Percentiles rank a stretch among this genome's conserved stretches.
These are phyloP conservation scores for Steinernema feltiae DNA, from an alignment of 1,140 invertebrate species.

Conservation along the genomic window DNA sequence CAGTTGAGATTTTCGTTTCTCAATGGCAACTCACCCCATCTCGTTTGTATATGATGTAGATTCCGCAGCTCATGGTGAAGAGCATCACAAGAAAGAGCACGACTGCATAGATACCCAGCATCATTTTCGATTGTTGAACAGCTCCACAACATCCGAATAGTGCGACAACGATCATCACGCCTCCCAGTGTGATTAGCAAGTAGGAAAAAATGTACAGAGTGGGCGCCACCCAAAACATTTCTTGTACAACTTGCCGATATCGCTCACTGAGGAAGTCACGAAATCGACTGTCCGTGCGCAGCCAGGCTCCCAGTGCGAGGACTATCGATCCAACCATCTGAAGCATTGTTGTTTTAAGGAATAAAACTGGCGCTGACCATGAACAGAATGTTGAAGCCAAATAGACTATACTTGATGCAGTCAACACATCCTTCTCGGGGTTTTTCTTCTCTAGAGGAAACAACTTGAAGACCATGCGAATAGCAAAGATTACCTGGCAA, in stretches of 20 bases:
- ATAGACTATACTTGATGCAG: background rate
- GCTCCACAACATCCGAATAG: conserved; percentile 56
- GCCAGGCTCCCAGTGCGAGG: conserved; percentile 50
- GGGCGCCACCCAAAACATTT: conserved; percentile 57
- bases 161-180: conserved; percentile 50
- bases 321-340: conserved; percentile 46
- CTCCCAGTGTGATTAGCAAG: conserved; percentile 53
- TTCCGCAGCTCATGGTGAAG: conserved; percentile 45
- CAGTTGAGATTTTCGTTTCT: background rate
- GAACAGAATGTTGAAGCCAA: conserved; percentile 16
- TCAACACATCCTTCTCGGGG: background rate
- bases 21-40: conserved; percentile 39
- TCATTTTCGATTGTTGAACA: conserved; percentile 33
- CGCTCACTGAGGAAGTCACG: conserved; percentile 56
- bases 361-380: background rate
- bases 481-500: background rate
- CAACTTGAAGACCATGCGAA: background rate
- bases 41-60: conserved; percentile 53
- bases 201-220: conserved; percentile 55
- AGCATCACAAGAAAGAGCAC: conserved; percentile 46
- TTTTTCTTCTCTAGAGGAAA: background rate
- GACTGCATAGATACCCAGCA: conserved; percentile 47
- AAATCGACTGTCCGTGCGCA: conserved; percentile 54
- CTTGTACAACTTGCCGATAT: conserved; percentile 54
- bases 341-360: conserved; percentile 24